Base-by-base conservation (phyloP, 2,113 vertebrate genomes). In the Sphaerodactylus townsendi region DNA sequence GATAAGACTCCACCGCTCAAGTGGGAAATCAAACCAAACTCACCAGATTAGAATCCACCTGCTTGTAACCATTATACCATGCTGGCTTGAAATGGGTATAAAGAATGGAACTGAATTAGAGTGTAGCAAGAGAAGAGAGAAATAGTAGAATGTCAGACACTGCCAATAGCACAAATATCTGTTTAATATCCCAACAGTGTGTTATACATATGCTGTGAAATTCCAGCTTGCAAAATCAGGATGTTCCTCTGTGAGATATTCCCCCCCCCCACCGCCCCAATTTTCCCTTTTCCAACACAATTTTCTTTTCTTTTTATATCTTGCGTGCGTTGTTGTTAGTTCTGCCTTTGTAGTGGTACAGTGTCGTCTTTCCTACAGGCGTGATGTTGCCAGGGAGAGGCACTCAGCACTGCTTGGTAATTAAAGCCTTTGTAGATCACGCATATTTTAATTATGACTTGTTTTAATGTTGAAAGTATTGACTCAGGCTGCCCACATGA, bases 381-480 rank as follows among this genome's bases (percentile, higher is more conserved):
- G 10, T 37, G 53, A 87, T 82, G 77, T 84, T 91, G 84, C 83
- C 81, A 87, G 56, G 69, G 81, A 72, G 79, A 78, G 75, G 73
- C 80, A 44, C 71, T 66, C 75, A 71, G 90, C 89, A 91, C 75
- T 41, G 39, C 79, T 48, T 35, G 53, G 28, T 72, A 87, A 90
- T 90, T 83, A 85, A 93, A 30, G 11, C 53, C 62, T 91, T 78
- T 86, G 78, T 91, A 84, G 68, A 65, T 37, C 76, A 82, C 79
- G 81, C 78, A 73, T 91, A 86, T 91, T 93, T 91, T 86, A 92
- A 93, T 91, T 89, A 84, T 59, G 35, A 44, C 48, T 91, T 82
- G 21, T 87, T 85, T 88, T 65, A 30, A 79, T 75, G 82, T 73
- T 86, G 56, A 90, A 90, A 82, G 78, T 85, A 85, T 85, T 85